Conservation (phyloP, 1,140 invertebrate species). For the Ceratitis capitata region DNA sequence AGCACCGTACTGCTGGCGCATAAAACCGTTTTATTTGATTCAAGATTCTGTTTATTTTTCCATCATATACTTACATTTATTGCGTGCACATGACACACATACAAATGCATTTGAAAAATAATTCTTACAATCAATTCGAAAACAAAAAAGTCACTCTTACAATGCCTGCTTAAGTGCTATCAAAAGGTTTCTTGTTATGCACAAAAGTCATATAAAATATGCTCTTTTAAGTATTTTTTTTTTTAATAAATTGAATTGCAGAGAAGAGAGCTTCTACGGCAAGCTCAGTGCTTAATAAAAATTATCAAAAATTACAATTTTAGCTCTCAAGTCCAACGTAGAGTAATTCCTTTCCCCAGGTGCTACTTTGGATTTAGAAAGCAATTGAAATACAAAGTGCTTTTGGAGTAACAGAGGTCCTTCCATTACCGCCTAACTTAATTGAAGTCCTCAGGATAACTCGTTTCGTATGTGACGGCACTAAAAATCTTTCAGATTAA, state of each 20-base stretch:
- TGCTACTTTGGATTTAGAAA: too few species aligned
- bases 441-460: too few species aligned
- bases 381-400: too few species aligned
- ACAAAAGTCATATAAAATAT: not conserved
- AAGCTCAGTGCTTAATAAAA: too few species aligned
- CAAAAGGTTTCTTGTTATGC: not conserved
- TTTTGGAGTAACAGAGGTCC: too few species aligned
- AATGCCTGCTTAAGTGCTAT: not conserved
- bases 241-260: not conserved
- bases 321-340: too few species aligned
- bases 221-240: not conserved
- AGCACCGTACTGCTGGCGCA: not conserved
- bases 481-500: too few species aligned
- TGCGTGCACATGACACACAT: not conserved
- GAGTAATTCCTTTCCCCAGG: too few species aligned
- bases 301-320: too few species aligned
- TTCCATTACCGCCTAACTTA: too few species aligned
- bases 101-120: not conserved
- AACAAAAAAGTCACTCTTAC: not conserved
- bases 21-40: slow-evolving; percentile 17
- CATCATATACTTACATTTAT: not conserved
- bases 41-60: not conserved
- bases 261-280: too few species aligned
- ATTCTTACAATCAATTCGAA: not conserved
- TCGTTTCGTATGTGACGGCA: too few species aligned